Percentiles rank a stretch among this genome's conserved stretches.
Conservation (phyloP, 2,888 invertebrate genomes). For the Andricus curvator region DNA sequence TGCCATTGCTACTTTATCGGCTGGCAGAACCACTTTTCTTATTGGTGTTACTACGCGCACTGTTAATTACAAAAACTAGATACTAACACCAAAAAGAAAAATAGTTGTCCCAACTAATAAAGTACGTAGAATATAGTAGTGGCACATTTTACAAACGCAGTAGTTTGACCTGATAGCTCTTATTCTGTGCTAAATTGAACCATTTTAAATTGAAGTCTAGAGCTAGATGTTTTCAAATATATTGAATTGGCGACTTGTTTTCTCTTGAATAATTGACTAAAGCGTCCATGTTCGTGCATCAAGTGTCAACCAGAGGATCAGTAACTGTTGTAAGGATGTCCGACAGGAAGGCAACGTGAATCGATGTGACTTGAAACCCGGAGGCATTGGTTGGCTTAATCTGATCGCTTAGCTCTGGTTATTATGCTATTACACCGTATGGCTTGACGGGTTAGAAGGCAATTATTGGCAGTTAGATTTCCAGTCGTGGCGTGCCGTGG, state of each 20-base stretch:
- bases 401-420: slow-evolving; percentile 67
- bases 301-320: background rate
- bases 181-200: no score
- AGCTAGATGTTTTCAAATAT: no score
- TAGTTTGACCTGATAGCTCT: no score
- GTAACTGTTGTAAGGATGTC: background rate
- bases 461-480: slow-evolving; percentile 73
- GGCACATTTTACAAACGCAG: no score
- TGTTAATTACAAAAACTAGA: no score
- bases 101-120: no score
- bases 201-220: no score
- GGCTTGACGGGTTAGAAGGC: slow-evolving; percentile 70
- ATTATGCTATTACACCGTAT: slow-evolving; percentile 71
- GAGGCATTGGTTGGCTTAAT: slow-evolving; percentile 65
- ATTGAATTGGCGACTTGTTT: background rate
- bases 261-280: background rate
- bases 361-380: slow-evolving; percentile 37
- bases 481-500: slow-evolving; percentile 60
- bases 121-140: no score
- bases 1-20: no score
- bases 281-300: background rate
- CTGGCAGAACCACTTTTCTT: no score
- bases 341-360: background rate
- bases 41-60: no score
- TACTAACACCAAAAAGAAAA: no score